A percentile compares a stretch with the other conserved stretches of the same genome.
Conservation (phyloP, 2,797 vertebrate species). For the Podarcis lilfordi region DNA sequence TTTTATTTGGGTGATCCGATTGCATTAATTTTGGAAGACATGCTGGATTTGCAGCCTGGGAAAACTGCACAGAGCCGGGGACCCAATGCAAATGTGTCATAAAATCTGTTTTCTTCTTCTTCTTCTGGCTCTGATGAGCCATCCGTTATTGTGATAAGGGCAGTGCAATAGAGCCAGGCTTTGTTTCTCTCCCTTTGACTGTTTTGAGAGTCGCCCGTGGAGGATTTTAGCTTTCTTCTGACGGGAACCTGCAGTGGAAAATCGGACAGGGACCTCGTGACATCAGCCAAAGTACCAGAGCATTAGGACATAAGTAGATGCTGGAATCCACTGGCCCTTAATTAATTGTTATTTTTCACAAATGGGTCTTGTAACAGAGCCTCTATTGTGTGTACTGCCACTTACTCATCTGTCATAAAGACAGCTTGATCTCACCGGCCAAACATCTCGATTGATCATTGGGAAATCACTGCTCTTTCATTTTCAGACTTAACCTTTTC, state of each 20-base stretch:
- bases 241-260: neutral
- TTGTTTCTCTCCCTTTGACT: neutral
- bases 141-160: neutral
- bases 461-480: too few relatives aligned
- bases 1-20: constrained; percentile 56
- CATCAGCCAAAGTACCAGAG: neutral
- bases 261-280: too few relatives aligned
- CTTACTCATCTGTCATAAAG: too few relatives aligned
- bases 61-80: constrained; percentile 19
- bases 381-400: too few relatives aligned
- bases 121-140: neutral
- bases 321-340: neutral
- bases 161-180: neutral
- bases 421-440: too few relatives aligned
- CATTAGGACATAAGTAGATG: neutral
- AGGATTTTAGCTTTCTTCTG: neutral
- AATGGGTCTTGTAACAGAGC: neutral
- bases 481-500: too few relatives aligned
- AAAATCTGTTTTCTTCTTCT: neutral
- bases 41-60: neutral
- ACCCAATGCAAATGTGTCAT: constrained; percentile 17
- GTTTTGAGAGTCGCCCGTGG: neutral
- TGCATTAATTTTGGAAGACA: constrained; percentile 34
- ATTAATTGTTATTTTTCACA: neutral
- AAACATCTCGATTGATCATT: too few relatives aligned